Evolutionary conservation across 2,888 invertebrate species (phyloP), one percentile per base, ranked within the genome.

Genomic region (Noctua pronuba): DNA sequence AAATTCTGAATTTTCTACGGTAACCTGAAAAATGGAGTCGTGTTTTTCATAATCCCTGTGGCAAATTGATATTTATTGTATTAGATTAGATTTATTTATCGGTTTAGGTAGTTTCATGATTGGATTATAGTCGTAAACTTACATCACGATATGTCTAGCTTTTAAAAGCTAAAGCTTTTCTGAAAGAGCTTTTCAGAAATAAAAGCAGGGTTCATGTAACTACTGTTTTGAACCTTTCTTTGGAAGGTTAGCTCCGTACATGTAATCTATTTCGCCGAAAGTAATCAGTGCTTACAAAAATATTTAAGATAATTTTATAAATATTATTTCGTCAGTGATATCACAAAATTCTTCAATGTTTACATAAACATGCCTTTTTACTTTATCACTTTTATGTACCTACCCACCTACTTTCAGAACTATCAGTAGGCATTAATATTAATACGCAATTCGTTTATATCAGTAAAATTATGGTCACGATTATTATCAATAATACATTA

Each of bases 381-480:
- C 35, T 60, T 82, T 73, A 84, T 82, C 82, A 58, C 38, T 16
- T 18, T 31, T 21, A 38, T 70, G n/a, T 58, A 58, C 44, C 60
- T 46, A 84, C 70, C 66, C 78, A 80, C 81, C 73, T 75, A 80
- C 58, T 73, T 80, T 80, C 38, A 49, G 72, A 52, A 62, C 13
- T 49, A 72, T 58, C 69, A 52, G 28, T 58, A 73, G 28, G 11
- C 44, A 67, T 35, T 31, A 70, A 64, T 74, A 67, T 71, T 73
- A 82, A 79, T 78, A 79, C 84, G 88, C 79, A 86, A 73, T 88
- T 75, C 13, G 38, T 67, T 68, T 68, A 65, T 80, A 86, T 86
- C 77, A 82, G 77, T 52, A 70, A 66, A 77, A 75, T 81, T 69
- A 72, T 66, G 60, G 31, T 74, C 66, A 74, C 38, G 31, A n/a